A percentile compares a stretch with the other conserved stretches of the same genome.
These are phyloP conservation scores for Apamea epomidion DNA, from an alignment of 2,888 invertebrate genomes.

Conservation along the genomic window DNA sequence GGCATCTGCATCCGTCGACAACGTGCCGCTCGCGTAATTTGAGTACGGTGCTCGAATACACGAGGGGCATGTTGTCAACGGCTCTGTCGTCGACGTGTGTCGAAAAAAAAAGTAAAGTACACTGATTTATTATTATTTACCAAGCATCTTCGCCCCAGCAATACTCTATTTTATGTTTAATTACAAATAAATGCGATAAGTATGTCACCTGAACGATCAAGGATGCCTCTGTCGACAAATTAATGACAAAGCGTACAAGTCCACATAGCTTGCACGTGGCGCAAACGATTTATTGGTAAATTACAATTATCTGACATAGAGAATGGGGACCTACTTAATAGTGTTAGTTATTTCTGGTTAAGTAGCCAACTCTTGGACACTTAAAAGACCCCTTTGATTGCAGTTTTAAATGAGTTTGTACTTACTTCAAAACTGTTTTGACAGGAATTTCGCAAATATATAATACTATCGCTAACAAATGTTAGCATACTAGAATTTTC, in stretches of 20 bases:
- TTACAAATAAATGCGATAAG: not conserved
- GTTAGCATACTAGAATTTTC: not conserved
- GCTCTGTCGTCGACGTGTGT: not conserved
- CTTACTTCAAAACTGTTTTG: not conserved
- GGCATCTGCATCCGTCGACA: no score
- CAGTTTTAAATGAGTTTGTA: not conserved
- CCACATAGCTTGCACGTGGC: not conserved
- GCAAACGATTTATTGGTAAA: not conserved
- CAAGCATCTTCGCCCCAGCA: not conserved
- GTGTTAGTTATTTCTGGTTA: not conserved
- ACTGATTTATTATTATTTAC: not conserved
- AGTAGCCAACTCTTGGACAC: not conserved
- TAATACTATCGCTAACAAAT: no score
- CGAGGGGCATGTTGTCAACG: no score
- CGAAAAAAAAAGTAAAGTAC: not conserved
- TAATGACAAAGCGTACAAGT: slow-evolving; percentile 9
- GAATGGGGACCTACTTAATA: not conserved
- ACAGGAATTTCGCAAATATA: no score
- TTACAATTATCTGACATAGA: not conserved
- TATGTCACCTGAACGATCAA: slow-evolving; percentile 5
- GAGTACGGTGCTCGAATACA: no score
- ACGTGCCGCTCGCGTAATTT: no score
- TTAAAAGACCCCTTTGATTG: no score
- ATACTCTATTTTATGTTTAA: not conserved
- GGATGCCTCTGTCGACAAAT: slow-evolving; percentile 34